These are phyloP conservation scores for Harpegnathos saltator DNA, from an alignment of 1,140 invertebrate genomes.

Conservation along the genomic window DNA sequence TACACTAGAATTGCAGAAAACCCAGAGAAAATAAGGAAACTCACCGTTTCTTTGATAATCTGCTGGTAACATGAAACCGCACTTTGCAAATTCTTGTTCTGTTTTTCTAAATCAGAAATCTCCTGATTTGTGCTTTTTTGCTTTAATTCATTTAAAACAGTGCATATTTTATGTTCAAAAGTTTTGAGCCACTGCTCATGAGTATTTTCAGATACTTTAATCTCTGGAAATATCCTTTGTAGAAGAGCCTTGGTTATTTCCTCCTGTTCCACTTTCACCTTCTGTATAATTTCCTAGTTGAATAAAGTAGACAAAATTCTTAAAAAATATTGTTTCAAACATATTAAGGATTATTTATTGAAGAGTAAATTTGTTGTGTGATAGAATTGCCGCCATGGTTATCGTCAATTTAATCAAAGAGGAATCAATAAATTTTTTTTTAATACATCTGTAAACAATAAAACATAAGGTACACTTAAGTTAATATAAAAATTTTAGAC, in stretches of 20 bases:
- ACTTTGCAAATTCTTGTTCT: slow-evolving; percentile 88
- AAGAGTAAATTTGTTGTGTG: not conserved
- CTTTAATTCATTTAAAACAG: slow-evolving; percentile 72
- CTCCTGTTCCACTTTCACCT: slow-evolving; percentile 86
- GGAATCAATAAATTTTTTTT: not conserved
- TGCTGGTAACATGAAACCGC: slow-evolving; percentile 90
- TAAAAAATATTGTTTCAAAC: slow-evolving; percentile 6
- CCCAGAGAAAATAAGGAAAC: slow-evolving; percentile 74
- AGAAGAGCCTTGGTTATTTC: slow-evolving; percentile 87
- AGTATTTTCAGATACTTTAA: slow-evolving; percentile 84
- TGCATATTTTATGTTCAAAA: slow-evolving; percentile 85
- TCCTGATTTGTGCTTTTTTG: slow-evolving; percentile 59
- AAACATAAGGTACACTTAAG: not conserved
- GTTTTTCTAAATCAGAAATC: slow-evolving; percentile 83
- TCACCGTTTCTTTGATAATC: slow-evolving; percentile 91
- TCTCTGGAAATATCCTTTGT: slow-evolving; percentile 87
- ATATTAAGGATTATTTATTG: not conserved
- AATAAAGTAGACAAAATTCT: slow-evolving; percentile 61
- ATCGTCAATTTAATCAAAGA: not conserved
- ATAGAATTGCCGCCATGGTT: too few relatives aligned
- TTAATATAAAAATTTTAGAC: not conserved
- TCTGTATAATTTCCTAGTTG: slow-evolving; percentile 85
- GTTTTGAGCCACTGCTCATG: slow-evolving; percentile 86
- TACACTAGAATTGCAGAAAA: slow-evolving; percentile 4
- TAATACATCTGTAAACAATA: not conserved